Base-by-base conservation (phyloP, 2,113 vertebrate genomes). In the Cariama cristata region DNA sequence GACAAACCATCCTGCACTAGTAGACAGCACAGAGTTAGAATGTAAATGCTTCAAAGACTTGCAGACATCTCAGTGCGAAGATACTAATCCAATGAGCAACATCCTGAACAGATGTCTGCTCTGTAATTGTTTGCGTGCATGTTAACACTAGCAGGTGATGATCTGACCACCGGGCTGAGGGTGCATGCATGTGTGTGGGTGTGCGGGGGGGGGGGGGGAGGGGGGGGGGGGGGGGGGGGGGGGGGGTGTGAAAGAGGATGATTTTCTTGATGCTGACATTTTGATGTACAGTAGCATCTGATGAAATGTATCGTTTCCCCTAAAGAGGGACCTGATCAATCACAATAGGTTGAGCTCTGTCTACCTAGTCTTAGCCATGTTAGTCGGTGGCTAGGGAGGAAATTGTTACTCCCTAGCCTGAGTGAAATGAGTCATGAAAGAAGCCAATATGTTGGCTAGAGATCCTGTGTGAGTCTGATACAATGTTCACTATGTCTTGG, bases 401-500 rank as follows among this genome's bases (percentile, higher is more conserved):
- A 98, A 97, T 95, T 95, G 95, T 97, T 97, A 88, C 77, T 98
- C 95, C 66, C 82, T 87, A 96, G 95, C 81, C 85, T 4, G 4
- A 95, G 91, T 73, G 91, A 96, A 98, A 97, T 96, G 96, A 98
- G 91, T 97, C 97, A 97, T 96, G 95, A 95, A 94, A 97, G 92
- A 97, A 96, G 93, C 90, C 90, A 95, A 93, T 91, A 96, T 93
- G 83, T 89, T 96, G 96, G 94, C 86, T 79, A 91, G 59, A 91
- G 73, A 95, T 92, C 88, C 93, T 96, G 38, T 89, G 80, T 75
- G 91, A 94, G 95, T 83, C 95, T 96, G 95, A 97, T 97, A 96
- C 96, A 97, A 96, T 97, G 96, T 97, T 98, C 86, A 77, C 95
- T 96, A 93, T 97, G 97, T 97, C 96, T 97, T 97, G 95, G 96